Evolutionary conservation across 2,113 vertebrate genomes (phyloP).

Genomic region (Colinus virginianus): DNA sequence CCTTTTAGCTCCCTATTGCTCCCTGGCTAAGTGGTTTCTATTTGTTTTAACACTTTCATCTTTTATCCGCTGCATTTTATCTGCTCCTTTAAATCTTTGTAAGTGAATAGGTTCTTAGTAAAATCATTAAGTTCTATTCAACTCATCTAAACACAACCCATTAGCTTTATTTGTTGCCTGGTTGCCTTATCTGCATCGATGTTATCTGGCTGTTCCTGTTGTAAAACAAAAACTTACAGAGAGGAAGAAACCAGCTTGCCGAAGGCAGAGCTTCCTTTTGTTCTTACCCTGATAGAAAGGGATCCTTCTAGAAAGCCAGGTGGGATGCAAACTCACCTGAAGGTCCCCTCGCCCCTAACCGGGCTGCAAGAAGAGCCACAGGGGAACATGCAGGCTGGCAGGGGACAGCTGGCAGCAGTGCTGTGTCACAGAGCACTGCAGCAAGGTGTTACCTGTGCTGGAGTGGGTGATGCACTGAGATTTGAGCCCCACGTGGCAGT

Average conservation of each 20-base stretch:
- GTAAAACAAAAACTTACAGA: constrained; percentile 17
- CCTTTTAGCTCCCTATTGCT: background rate
- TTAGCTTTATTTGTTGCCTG: constrained; percentile 51
- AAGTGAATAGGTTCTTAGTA: background rate
- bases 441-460: background rate
- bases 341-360: background rate
- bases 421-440: accelerated
- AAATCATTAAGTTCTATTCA: constrained; percentile 48
- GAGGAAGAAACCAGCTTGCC: constrained; percentile 9
- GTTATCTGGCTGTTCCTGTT: background rate
- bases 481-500: background rate
- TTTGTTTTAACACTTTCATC: constrained; percentile 58
- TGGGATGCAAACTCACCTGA: background rate
- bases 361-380: background rate
- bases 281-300: background rate
- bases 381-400: background rate
- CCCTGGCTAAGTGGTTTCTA: constrained; percentile 11
- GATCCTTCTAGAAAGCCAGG: background rate
- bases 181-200: constrained; percentile 55
- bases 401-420: accelerated
- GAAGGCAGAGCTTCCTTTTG: background rate
- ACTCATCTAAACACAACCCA: constrained; percentile 24
- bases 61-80: constrained; percentile 11
- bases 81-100: background rate
- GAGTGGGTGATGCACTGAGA: background rate